Conservation (phyloP, 2,113 vertebrate genomes). For the Asarcornis scutulata region DNA sequence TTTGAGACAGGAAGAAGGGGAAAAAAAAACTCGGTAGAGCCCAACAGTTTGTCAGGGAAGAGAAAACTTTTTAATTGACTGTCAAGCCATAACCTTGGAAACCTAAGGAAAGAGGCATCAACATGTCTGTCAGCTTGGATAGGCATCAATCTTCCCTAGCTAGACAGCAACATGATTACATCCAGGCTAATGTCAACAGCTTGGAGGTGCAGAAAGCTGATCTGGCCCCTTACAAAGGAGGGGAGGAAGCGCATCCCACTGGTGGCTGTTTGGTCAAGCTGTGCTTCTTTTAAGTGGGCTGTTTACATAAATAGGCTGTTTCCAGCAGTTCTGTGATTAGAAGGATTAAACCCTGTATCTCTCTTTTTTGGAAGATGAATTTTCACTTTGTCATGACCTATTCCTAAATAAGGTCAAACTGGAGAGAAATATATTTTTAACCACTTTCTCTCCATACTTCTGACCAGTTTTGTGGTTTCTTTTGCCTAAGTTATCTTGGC, state of each 20-base stretch:
- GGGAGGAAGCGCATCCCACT: neutral
- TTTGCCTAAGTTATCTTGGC: neutral
- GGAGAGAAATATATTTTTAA: neutral
- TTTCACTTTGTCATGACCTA: neutral
- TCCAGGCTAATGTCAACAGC: slow-evolving; percentile 36
- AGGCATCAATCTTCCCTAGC: slow-evolving; percentile 33
- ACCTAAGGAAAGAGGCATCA: slow-evolving; percentile 35
- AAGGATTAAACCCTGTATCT: neutral
- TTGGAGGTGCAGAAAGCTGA: slow-evolving; percentile 31
- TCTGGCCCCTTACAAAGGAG: slow-evolving; percentile 1
- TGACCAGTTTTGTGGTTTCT: neutral
- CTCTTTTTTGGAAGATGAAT: neutral
- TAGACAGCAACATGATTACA: slow-evolving; percentile 58
- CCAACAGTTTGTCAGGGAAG: slow-evolving; percentile 8
- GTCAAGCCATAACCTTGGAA: slow-evolving; percentile 47
- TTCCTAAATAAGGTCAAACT: neutral
- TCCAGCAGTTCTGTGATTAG: neutral
- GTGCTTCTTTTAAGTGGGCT: neutral
- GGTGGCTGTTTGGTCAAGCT: neutral
- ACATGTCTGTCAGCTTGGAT: slow-evolving; percentile 35
- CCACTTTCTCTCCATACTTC: neutral
- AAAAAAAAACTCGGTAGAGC: neutral
- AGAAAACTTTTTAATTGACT: slow-evolving; percentile 57
- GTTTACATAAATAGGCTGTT: neutral
- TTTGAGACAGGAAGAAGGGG: neutral